phyloP scores from a whole-genome alignment of 1,140 invertebrate species.

The Drosophila bifasciata region DNA sequence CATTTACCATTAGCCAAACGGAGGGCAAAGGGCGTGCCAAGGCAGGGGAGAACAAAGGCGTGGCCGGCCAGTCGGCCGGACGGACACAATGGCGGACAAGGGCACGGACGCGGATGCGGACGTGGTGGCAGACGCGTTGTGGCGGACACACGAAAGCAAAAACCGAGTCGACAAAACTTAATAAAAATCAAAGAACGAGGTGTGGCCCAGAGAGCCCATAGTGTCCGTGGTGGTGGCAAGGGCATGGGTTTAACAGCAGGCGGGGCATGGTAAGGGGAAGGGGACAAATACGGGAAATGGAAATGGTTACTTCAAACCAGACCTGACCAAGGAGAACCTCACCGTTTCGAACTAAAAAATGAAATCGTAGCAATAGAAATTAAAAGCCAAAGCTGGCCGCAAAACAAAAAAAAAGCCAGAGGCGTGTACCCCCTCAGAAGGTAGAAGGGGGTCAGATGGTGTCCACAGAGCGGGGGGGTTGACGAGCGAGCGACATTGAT shows the following conservation, averaged over 20 bases:
- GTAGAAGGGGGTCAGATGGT: neutral
- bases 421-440: slow-evolving; percentile 6
- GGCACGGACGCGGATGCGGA: slow-evolving; percentile 31
- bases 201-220: slow-evolving; percentile 52
- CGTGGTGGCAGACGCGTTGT: slow-evolving; percentile 29
- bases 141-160: slow-evolving; percentile 44
- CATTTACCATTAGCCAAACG: slow-evolving; percentile 72
- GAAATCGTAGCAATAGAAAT: slow-evolving; percentile 66
- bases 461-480: slow-evolving; percentile 1
- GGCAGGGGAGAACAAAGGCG: slow-evolving; percentile 38
- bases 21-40: slow-evolving; percentile 22
- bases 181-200: slow-evolving; percentile 78
- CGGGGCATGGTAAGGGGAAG: neutral
- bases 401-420: slow-evolving; percentile 12
- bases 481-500: slow-evolving; percentile 63
- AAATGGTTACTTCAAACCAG: slow-evolving; percentile 58
- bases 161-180: slow-evolving; percentile 66
- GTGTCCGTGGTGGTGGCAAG: neutral
- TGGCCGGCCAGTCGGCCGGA: slow-evolving; percentile 40
- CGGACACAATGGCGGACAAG: slow-evolving; percentile 27
- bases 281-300: slow-evolving; percentile 30
- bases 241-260: neutral
- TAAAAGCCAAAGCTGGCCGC: slow-evolving; percentile 55
- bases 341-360: slow-evolving; percentile 33
- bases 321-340: slow-evolving; percentile 15